Base-by-base conservation (phyloP, 2,888 invertebrate species). In the Dynastes grantii region DNA sequence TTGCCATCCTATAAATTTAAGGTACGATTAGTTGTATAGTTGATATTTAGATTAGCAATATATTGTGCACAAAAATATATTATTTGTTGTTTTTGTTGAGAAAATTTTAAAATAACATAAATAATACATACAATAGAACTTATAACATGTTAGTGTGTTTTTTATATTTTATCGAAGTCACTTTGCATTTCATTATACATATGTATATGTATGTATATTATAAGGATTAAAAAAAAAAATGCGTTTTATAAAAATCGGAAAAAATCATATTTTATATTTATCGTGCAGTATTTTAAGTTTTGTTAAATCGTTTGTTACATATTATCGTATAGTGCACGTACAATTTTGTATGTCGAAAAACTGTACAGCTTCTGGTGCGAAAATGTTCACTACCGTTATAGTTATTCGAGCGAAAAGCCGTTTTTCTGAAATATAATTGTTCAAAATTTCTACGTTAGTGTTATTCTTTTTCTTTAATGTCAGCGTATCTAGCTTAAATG, bases 61-160 rank as follows among this genome's bases (percentile, higher is more conserved):
- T 83, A 82, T 81, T 81, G 81, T 82, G 86, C 85, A 85, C 85
- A 86, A 83, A 68, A 84, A 82, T 85, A 85, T 84, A 85, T 85
- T 84, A 83, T 85, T 85, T 86, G 84, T 84, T 85, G 82, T 85
- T 85, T 81, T 81, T 81, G 82, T 83, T 82, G 76, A 76, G 55
- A 77, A 81, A 81, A 81, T 80, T 81, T 81, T 80, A 78, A 55
- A 80, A 80, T 77, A 71, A 67, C 78, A 70, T 76, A 45, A 76
- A 73, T 73, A 73, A 73, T 76, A 63, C 76, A 65, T 79, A 73
- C 77, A 45, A 45, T 45, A 45, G 45, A 78, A 76, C 80, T 80
- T 80, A 79, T 80, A 80, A 76, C 75, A 76, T 82, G 82, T 82
- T 82, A 80, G 81, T 80, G 53, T 76, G 76, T 45, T 79, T 82